phyloP scores from a whole-genome alignment of 2,113 vertebrate species.

The Phodopus roborovskii region DNA sequence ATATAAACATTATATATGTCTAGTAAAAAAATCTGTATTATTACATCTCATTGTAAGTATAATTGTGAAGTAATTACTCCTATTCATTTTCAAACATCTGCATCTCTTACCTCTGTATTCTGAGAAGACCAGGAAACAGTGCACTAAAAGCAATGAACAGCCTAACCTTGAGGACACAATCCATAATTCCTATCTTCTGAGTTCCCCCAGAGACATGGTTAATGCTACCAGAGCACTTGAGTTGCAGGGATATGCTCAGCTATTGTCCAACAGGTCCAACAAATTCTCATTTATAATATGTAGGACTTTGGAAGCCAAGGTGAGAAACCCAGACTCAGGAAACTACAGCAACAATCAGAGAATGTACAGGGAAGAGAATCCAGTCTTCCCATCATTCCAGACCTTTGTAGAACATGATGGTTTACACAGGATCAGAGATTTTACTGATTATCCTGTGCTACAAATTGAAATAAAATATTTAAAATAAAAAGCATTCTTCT shows the following conservation, averaged over 20 bases:
- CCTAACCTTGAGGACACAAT: too few species aligned
- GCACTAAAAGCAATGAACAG: not conserved
- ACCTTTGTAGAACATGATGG: rapidly evolving
- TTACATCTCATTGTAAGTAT: too few species aligned
- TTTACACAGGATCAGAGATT: not conserved
- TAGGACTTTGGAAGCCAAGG: too few species aligned
- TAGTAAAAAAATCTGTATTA: too few species aligned
- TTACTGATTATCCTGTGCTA: not conserved
- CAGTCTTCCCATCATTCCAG: not conserved
- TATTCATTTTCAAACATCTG: too few species aligned
- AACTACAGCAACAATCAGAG: too few species aligned
- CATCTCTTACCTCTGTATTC: not conserved
- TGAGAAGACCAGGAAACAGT: not conserved
- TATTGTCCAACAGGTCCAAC: not conserved
- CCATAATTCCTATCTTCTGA: too few species aligned
- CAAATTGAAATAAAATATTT: not conserved
- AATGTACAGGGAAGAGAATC: not conserved
- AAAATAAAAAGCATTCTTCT: not conserved
- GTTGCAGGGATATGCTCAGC: not conserved
- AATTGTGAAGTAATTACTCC: too few species aligned
- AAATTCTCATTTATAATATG: not conserved
- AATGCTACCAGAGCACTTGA: not conserved
- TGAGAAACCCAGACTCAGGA: not conserved
- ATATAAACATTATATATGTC: too few species aligned
- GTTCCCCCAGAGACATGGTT: too few species aligned